Base-by-base conservation (phyloP, 2,797 vertebrate genomes). In the Chiroxiphia lanceolata region DNA sequence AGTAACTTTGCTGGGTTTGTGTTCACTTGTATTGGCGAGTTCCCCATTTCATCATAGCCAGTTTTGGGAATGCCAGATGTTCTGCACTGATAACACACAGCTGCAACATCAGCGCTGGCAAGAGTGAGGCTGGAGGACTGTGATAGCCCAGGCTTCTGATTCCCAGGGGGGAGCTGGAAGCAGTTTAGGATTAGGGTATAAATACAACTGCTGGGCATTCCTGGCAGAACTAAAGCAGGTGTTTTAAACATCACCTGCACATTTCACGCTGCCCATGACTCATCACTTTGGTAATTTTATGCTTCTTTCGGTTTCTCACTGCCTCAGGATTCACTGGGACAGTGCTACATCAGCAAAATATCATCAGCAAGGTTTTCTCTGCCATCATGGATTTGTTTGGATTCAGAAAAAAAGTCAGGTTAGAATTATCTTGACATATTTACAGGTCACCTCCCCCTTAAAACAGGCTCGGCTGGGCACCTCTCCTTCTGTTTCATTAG, bases 71-170 rank as follows among this genome's bases (percentile, higher is more conserved):
- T 50, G 53, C 64, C 95, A 93, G 91, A 84, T 97, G 97, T 94
- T 96, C 34, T 83, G 71, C 74, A 42, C 42, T 94, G 97, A 97
- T 97, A 97, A 94, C 44, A 44, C 16, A 57, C 29, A 83, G 82
- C 72, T 44, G 48, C 81, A 47, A 36, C 48, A 23, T 40, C 45
- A 67, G 74, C 90, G 93, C 18, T 82, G 74, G 56, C 75, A 82
- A 11, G 26, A 48, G 54, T 5, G 7, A 54, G 42, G 87, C 94
- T 97, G 95, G 54, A 82, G 48, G 36, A 13, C 19, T 51, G 22
- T 36, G 97, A 97, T 97, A 97, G 80, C 34, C 34, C 48, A 80
- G 42, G 54, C 79, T 87, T 65, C 65, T 13, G 36, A 13, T 36
- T 92, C 71, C 29, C 48, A 4, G 3, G 40, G 6, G 21, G 16